Base-by-base conservation (phyloP, 2,113 vertebrate species). In the Fulica atra region DNA sequence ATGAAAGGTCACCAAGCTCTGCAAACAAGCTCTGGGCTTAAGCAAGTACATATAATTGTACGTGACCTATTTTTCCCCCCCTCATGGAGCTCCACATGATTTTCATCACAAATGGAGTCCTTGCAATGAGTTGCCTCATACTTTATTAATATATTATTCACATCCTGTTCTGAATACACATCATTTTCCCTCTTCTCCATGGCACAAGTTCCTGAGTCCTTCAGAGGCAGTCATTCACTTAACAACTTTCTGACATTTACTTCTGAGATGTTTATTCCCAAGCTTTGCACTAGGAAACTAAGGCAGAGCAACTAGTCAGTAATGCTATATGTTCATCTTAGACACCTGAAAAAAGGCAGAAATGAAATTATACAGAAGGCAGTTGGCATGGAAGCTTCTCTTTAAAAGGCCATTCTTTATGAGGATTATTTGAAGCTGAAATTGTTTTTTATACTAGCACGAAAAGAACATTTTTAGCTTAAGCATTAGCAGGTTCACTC, bases 261-360 rank as follows among this genome's bases (percentile, higher is more conserved):
- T 25, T 42, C 17, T 3, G 1, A 1, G 0, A 24, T 5, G 10
- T 35, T 64, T 72, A n/a, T 54, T 56, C 29, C 38, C 19, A 21
- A 44, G 24, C 86, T 83, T 70, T 38, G 17, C 60, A 56, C 29
- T 14, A 50, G n/a, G 8, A 86, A 69, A 44, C 15, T 17, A 74
- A 63, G 0, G 12, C 29, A 92, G 28, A 70, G 17, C 31, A 85
- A 68, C 38, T 46, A 15, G 33, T 16, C 44, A 36, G 14, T 31
- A 78, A 79, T 3, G 10, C 5, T 40, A 35, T 33, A 88, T 44
- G 24, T 40, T 79, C 74, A 76, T 2, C 26, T 72, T 28, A 56
- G 17, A 60, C 24, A 59, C 18, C 19, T 28, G 71, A 24, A 57
- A 65, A 79, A 60, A 2, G 13, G 33, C 29, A 29, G 24, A 64